Evolutionary conservation across 2,797 vertebrate genomes (phyloP).

Genomic region (Apogon talboti): DNA sequence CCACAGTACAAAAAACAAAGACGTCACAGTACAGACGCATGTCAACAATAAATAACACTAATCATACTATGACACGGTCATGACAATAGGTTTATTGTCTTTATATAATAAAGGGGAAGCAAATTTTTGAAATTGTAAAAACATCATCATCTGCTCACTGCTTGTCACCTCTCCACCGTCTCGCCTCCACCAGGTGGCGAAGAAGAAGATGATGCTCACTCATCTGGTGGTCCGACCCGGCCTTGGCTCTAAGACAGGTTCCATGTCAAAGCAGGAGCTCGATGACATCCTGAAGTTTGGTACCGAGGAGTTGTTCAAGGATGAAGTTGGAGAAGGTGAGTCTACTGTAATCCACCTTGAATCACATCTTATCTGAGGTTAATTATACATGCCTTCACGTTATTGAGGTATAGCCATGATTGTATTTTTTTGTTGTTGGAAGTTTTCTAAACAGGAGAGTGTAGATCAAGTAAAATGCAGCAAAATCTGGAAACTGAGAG

Average conservation of each 20-base stretch:
- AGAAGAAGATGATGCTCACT: conserved; percentile 99
- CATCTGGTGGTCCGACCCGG: conserved; percentile 97
- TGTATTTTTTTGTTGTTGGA: not conserved
- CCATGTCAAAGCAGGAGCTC: conserved; percentile 99
- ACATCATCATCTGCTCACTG: not conserved
- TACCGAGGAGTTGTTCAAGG: conserved; percentile 96
- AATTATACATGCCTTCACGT: no score
- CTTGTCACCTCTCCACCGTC: not conserved
- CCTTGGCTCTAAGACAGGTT: conserved; percentile 96
- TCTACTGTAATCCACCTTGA: not conserved
- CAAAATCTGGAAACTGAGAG: not conserved
- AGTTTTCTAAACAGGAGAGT: not conserved
- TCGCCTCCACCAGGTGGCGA: conserved; percentile 88
- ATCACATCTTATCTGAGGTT: not conserved
- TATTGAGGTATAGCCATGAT: no score
- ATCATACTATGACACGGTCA: no score
- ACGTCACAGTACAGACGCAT: no score
- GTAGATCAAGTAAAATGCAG: no score
- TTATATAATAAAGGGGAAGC: no score
- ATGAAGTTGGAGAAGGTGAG: conserved; percentile 90
- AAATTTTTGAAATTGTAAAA: no score
- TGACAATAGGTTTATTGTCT: no score
- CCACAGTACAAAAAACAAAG: no score
- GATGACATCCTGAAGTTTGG: conserved; percentile 99
- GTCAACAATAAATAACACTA: no score